phyloP scores from a whole-genome alignment of 92 coral and sea anemone species.

The Epizoanthus stellaris region DNA sequence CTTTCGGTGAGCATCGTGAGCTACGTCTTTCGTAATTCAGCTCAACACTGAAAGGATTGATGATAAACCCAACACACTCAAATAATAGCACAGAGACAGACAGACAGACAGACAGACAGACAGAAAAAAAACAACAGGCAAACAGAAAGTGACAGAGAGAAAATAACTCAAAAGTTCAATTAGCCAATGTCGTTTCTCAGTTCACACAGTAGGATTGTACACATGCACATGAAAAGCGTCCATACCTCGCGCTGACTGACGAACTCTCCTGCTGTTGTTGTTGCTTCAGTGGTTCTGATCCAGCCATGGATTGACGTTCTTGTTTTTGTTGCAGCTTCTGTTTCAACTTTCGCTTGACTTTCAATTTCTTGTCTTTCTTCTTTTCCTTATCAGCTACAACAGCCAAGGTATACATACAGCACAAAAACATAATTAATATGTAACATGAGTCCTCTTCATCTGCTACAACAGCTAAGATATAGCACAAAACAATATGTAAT shows the following conservation, averaged over 20 bases:
- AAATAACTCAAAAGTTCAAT: too few species aligned
- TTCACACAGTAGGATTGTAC: too few species aligned
- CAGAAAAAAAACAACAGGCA: too few species aligned
- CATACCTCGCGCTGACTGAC: slow-evolving; percentile 13
- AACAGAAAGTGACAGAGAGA: too few species aligned
- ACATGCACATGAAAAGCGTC: too few species aligned
- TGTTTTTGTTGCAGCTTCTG: slow-evolving; percentile 93
- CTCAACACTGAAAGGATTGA: too few species aligned
- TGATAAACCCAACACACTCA: too few species aligned
- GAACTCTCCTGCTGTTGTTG: slow-evolving; percentile 27
- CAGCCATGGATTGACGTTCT: slow-evolving; percentile 54
- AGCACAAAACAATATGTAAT: neutral
- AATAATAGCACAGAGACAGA: too few species aligned
- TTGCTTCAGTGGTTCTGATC: slow-evolving; percentile 17
- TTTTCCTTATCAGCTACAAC: slow-evolving; percentile 72
- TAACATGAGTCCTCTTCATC: slow-evolving; percentile 50
- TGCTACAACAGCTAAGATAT: slow-evolving; percentile 29
- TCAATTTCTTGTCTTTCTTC: slow-evolving; percentile 91
- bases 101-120: too few species aligned
- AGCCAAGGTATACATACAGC: neutral
- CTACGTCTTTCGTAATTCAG: too few species aligned
- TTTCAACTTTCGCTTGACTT: slow-evolving; percentile 84
- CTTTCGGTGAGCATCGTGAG: too few species aligned
- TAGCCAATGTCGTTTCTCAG: too few species aligned
- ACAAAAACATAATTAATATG: neutral